A percentile compares a stretch with the other conserved stretches of the same genome.
Evolutionary conservation across 2,888 invertebrate genomes (phyloP).

Genomic region (Coleophora deauratella): DNA sequence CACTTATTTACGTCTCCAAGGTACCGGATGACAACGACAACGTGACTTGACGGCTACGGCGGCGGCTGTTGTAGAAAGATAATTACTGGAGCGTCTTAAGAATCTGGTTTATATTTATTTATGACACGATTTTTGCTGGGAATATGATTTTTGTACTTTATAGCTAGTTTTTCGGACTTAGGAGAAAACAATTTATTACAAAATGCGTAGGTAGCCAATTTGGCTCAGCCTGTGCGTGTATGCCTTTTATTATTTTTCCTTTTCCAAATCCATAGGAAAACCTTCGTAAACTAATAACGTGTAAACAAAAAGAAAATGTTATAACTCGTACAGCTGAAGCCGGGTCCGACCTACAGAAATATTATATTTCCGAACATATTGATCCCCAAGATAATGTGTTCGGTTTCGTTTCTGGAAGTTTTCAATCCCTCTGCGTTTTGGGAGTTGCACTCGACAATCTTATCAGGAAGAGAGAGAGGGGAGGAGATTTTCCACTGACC

Average conservation of each 20-base stretch:
- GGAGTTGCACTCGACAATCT: constrained; percentile 73
- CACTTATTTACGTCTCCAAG: constrained; percentile 60
- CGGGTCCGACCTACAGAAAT: constrained; percentile 55
- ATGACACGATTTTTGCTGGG: too few species aligned
- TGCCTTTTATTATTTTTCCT: neutral
- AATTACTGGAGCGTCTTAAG: too few species aligned
- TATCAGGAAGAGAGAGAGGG: constrained; percentile 52
- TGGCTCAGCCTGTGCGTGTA: too few species aligned
- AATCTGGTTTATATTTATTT: too few species aligned
- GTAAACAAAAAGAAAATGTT: constrained; percentile 33
- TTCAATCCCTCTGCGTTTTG: constrained; percentile 70
- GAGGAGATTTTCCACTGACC: constrained; percentile 69
- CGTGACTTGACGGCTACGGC: constrained; percentile 11
- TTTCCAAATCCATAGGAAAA: constrained; percentile 5
- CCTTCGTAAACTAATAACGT: constrained; percentile 35
- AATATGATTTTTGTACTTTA: too few species aligned
- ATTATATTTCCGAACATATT: constrained; percentile 69
- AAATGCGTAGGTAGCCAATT: too few species aligned
- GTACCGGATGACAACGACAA: constrained; percentile 41
- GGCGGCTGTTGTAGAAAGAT: constrained; percentile 2
- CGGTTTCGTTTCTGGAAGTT: constrained; percentile 68
- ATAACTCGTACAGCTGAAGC: constrained; percentile 39
- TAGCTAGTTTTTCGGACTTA: too few species aligned
- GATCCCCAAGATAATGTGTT: constrained; percentile 66
- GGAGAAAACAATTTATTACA: too few species aligned